Conservation (phyloP, 2,888 invertebrate species). For the Dasysyrphus tricinctus region DNA sequence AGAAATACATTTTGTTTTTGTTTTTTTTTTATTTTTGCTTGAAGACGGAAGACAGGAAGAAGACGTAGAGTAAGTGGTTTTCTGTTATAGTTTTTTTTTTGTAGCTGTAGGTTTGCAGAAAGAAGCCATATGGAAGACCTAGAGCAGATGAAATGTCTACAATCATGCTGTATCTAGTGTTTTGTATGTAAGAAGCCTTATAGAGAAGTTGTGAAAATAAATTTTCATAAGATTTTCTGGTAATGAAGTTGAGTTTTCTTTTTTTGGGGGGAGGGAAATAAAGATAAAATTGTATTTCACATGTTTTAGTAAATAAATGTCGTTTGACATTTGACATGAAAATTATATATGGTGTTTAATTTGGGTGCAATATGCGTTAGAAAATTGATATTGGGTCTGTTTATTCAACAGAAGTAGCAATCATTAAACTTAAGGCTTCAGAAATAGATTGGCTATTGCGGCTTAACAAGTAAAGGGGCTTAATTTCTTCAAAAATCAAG, state of each 20-base stretch:
- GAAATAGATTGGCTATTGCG: no score
- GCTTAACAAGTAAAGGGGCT: no score
- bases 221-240: conserved; percentile 29
- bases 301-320: conserved; percentile 37
- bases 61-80: conserved; percentile 56
- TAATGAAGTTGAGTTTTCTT: conserved; percentile 17
- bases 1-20: conserved; percentile 45
- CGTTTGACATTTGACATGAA: conserved; percentile 62
- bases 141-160: conserved; percentile 54
- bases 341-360: not conserved
- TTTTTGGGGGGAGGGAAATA: conserved; percentile 19
- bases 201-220: conserved; percentile 36
- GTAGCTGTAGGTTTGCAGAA: conserved; percentile 60
- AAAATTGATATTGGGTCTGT: no score
- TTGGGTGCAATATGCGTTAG: not conserved
- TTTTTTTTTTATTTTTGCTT: conserved; percentile 12
- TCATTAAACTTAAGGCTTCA: no score
- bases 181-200: conserved; percentile 44
- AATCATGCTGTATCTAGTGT: not conserved
- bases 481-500: no score
- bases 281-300: conserved; percentile 18
- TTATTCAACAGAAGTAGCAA: no score
- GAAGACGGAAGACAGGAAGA: conserved; percentile 47
- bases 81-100: conserved; percentile 11
- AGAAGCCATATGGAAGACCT: conserved; percentile 71